A percentile compares a stretch with the other conserved stretches of the same genome.
Evolutionary conservation across 2,888 invertebrate species (phyloP).

Genomic region (Drosophila anomalata): DNA sequence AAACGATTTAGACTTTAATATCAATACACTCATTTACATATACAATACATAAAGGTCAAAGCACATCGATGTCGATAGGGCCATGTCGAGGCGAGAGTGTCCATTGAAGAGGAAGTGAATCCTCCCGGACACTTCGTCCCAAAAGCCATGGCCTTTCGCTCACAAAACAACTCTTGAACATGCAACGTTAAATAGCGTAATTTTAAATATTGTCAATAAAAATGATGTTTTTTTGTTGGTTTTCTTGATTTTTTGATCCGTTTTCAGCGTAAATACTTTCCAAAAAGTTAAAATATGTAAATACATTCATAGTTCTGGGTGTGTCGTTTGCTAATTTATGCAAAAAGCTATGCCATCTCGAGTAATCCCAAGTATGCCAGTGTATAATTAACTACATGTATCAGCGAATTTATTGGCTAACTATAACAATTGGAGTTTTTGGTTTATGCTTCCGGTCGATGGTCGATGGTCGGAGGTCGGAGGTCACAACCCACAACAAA

Average conservation of each 20-base stretch:
- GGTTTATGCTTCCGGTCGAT: neutral
- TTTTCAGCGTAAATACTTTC: slow-evolving; percentile 36
- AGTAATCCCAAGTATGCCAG: slow-evolving; percentile 11
- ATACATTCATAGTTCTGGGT: slow-evolving; percentile 29
- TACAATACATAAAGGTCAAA: slow-evolving; percentile 42
- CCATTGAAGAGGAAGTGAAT: no score
- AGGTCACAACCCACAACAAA: slow-evolving; percentile 1
- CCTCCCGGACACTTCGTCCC: neutral
- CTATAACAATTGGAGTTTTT: slow-evolving; percentile 45
- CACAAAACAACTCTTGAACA: slow-evolving; percentile 27
- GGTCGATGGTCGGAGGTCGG: neutral
- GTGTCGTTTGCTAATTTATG: slow-evolving; percentile 26
- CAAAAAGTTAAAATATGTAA: slow-evolving; percentile 54
- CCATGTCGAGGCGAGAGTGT: neutral
- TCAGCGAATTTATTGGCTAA: slow-evolving; percentile 59
- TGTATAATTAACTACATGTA: slow-evolving; percentile 34
- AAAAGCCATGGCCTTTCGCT: neutral
- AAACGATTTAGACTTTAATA: slow-evolving; percentile 41
- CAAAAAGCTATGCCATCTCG: slow-evolving; percentile 68
- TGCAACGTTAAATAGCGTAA: slow-evolving; percentile 63
- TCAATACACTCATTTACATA: slow-evolving; percentile 34
- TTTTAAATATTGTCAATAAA: slow-evolving; percentile 67
- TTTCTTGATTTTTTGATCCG: slow-evolving; percentile 11
- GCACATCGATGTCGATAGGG: slow-evolving; percentile 47
- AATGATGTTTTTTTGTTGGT: slow-evolving; percentile 35